Base-by-base conservation (phyloP, 2,113 vertebrate species). In the Anhinga rufa region DNA sequence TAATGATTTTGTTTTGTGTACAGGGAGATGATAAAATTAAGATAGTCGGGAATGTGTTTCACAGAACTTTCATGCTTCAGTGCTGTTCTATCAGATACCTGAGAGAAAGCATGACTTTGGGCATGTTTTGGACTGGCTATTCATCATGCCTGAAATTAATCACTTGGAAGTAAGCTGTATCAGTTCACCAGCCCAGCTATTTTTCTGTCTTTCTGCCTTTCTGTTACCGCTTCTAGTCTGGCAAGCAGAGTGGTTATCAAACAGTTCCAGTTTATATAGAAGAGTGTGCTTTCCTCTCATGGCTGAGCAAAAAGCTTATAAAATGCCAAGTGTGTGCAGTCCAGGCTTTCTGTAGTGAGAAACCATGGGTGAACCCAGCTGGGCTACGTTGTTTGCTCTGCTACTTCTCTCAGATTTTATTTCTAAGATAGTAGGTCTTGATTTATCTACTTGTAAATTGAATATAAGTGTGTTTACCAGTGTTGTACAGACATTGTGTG, bases 291-390 rank as follows among this genome's bases (percentile, higher is more conserved):
- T 77, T 74, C 52, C 61, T 55, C 16, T 75, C 0, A 0, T 19
- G n/a, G 17, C 51, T 48, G 48, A 88, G 62, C 61, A 34, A 49
- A 79, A 82, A 68, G 16, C 52, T 42, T 68, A 40, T n/a, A 57
- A 48, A 61, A 18, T n/a, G n/a, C 40, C 0, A 0, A 15, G 36
- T n/a, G 16, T 32, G 31, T 0, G 0, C 13, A 65, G n/a, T 36
- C 24, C 72, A 34, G 36, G 11, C 16, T 82, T 60, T 64, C 70
- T 44, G 57, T 26, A 14, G 24, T 42, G 32, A 34, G 51, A 54
- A 48, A 51, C 14, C 29, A 38, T 65, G 38, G 7, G 0, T n/a
- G 38, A 38, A 19, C 60, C 42, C 32, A 34, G 34, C 29, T 74
- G 36, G 66, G 16, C 4, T 19, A 16, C 0, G 0, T 40, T 65